phyloP scores from a whole-genome alignment of 2,797 vertebrate genomes.

The Sitta carolinensis region DNA sequence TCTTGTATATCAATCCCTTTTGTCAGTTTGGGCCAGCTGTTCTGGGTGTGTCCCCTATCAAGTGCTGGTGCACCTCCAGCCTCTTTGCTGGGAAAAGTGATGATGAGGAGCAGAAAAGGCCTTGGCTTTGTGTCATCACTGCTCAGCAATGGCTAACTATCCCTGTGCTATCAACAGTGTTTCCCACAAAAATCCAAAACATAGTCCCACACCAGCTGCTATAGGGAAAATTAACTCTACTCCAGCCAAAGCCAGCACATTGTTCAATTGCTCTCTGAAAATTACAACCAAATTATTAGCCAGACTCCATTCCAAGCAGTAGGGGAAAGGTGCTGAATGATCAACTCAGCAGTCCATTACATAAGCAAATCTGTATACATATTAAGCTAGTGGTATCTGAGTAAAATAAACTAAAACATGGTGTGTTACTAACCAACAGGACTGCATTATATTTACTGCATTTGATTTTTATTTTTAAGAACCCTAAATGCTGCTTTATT shows the following conservation, averaged over 20 bases:
- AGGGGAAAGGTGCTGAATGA: not conserved
- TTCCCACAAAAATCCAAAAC: not conserved
- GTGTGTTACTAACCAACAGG: not conserved
- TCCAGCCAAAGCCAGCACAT: not conserved
- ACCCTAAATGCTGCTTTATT: not conserved
- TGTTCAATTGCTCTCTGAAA: not conserved
- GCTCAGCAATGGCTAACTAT: not conserved
- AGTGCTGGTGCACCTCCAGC: not conserved
- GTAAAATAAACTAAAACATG: not conserved
- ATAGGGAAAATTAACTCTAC: not conserved
- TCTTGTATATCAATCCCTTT: not conserved
- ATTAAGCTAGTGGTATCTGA: not conserved
- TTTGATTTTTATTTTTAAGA: not conserved
- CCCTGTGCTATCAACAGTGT: not conserved
- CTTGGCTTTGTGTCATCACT: not conserved
- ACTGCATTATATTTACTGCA: not conserved
- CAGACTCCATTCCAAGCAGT: not conserved
- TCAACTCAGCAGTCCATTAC: not conserved
- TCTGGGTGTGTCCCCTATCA: not conserved
- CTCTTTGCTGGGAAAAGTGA: not conserved
- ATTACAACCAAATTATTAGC: not conserved
- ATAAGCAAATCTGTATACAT: not conserved
- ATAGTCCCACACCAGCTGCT: not conserved
- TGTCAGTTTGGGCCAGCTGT: fast-evolving
- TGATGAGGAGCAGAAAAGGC: not conserved